Evolutionary conservation across 2,113 vertebrate species (phyloP).

Genomic region (Pogona vitticeps): DNA sequence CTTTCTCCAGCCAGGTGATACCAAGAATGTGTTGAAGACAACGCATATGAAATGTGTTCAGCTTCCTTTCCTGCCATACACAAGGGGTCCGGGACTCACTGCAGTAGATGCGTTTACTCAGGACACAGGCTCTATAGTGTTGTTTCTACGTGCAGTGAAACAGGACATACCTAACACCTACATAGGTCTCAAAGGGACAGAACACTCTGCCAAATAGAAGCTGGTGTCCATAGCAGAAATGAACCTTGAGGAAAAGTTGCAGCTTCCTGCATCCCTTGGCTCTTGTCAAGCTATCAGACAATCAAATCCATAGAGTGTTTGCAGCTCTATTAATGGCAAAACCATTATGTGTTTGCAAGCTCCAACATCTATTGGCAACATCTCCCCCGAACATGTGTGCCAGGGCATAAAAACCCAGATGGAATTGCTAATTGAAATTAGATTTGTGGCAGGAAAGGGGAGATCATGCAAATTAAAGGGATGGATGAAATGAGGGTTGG

Average conservation of each 20-base stretch:
- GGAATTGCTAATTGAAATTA: constrained; percentile 64
- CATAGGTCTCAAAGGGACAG: neutral
- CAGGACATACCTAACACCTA: no score
- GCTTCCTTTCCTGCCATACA: no score
- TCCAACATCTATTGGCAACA: constrained; percentile 47
- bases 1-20: no score
- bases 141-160: no score
- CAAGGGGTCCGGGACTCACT: no score
- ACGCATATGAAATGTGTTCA: no score
- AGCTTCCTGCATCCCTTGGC: neutral
- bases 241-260: neutral
- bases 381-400: constrained; percentile 54
- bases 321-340: constrained; percentile 29
- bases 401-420: constrained; percentile 44
- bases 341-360: constrained; percentile 50
- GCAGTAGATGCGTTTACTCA: no score
- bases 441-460: constrained; percentile 53
- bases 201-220: neutral
- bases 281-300: neutral
- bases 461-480: constrained; percentile 55
- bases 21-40: no score
- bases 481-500: neutral
- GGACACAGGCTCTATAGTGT: no score
- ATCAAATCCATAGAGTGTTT: neutral
- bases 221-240: neutral